Evolutionary conservation across 2,797 vertebrate species (phyloP), one percentile per base, ranked within the genome.

Genomic region (Eulemur rubriventer): DNA sequence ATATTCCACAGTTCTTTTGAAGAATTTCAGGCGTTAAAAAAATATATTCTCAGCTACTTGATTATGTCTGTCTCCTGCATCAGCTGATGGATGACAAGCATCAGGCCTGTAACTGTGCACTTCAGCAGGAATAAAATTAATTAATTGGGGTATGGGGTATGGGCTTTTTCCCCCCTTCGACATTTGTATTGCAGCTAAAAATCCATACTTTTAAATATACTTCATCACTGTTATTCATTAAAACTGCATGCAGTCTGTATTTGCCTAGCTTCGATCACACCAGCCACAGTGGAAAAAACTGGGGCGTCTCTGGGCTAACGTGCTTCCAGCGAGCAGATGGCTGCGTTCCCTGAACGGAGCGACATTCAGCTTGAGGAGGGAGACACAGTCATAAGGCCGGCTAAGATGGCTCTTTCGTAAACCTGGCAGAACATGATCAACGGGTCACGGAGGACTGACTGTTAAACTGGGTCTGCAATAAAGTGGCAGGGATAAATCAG

Each of bases 191-290:
- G 41, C 70, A 91, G 26, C 87, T 94, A 93, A 84, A 97, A 97
- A 97, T 96, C 97, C 69, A 84, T 94, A 81, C 72, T 90, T 96
- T 96, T 96, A 96, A 97, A 92, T 94, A 83, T 78, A 46, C 88
- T 90, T 87, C 50, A 28, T 63, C 75, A 69, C 38, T 86, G 89
- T 86, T 89, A 94, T 59, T 97, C 91, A 82, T 96, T 90, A 96
- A 96, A 91, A 75, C 85, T 38, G 63, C 79, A 22, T 38, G 46
- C 22, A 33, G 70, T 33, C 85, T 82, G 41, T 63, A 55, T 69
- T 70, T 55, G 43, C 0, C 70, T 22, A 13, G 67, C 65, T 83
- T 92, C 26, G 4, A 55, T 96, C 95, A 84, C 63, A 69, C 0
- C n/a, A 63, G 67, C 70, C 26, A 14, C 76, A 41, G 10, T 24